Evolutionary conservation across 2,113 vertebrate species (phyloP), one percentile per base, ranked within the genome.

Genomic region (Setophaga petechia): DNA sequence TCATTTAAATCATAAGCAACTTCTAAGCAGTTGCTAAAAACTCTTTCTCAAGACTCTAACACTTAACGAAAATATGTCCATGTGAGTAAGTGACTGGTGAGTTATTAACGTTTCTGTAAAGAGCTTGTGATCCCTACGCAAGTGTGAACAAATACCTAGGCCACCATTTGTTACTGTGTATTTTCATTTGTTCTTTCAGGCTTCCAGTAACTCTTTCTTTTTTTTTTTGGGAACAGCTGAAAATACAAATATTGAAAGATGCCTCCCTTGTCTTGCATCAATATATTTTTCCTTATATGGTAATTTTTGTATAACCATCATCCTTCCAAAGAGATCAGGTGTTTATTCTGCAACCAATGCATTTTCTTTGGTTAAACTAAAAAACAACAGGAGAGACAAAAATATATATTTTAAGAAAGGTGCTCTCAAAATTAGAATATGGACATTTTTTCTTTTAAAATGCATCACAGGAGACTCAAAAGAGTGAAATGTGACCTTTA

Each of bases 151-250:
- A 72, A 28, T 4, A 58, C 21, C 41, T n/a, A 61, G n/a, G 78
- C 14, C 6, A 33, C 5, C 15, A 4, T 55, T 69, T n/a, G 0
- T 16, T 49, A 13, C 5, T 61, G 2, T 15, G 24, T 35, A 2
- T 37, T 43, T 57, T 51, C 28, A 2, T 61, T 73, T 35, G 5
- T 58, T 6, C 1, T 58, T 78, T 49, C 25, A 37, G 9, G 15
- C 55, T 57, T 80, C 8, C 9, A 2, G 5, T 27, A 39, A 74
- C 17, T 1, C 54, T 24, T 58, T 78, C 16, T 39, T 15, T 52
- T 28, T 77, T 77, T 46, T 5, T 5, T 16, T 43, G 8, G 30
- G n/a, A 4, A 39, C 11, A 72, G 7, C 4, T 78, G 21, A 67
- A 87, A 81, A 68, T 23, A 12, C 8, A 62, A 6, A 3, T 46